A percentile compares a stretch with the other conserved stretches of the same genome.
phyloP scores from a whole-genome alignment of 2,888 invertebrate genomes.

The Noctua pronuba region DNA sequence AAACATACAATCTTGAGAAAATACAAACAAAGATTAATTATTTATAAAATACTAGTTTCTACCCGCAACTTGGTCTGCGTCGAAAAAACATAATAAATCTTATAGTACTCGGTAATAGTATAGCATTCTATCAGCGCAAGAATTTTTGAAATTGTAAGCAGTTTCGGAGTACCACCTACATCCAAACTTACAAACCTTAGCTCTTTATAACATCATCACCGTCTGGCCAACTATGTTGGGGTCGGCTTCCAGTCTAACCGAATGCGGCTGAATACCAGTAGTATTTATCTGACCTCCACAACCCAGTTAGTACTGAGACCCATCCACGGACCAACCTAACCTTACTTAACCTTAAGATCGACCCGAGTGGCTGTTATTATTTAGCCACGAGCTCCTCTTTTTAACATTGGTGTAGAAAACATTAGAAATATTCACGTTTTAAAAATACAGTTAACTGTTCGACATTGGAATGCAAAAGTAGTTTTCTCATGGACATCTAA shows the following conservation, averaged over 20 bases:
- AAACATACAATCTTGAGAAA: constrained; percentile 1
- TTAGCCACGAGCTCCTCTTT: too few species aligned
- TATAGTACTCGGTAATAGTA: not conserved
- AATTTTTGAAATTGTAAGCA: not conserved
- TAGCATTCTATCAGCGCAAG: not conserved
- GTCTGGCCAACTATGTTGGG: too few species aligned
- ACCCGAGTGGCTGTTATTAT: too few species aligned
- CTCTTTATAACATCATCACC: too few species aligned
- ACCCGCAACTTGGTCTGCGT: not conserved
- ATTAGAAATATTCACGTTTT: constrained; percentile 1
- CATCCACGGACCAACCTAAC: too few species aligned
- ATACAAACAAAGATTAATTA: not conserved
- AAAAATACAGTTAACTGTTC: constrained; percentile 15
- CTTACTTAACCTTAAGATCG: too few species aligned
- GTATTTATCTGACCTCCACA: too few species aligned
- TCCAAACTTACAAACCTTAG: not conserved
- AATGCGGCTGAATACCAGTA: too few species aligned
- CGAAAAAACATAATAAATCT: not conserved
- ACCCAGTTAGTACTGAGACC: too few species aligned
- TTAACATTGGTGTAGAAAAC: not conserved
- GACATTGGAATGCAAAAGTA: constrained; percentile 28
- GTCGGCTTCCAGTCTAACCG: too few species aligned
- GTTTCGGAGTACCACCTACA: not conserved
- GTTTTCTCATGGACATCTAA: constrained; percentile 48
- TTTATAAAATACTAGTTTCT: not conserved